These are phyloP conservation scores for Aspidoscelis tigris DNA, from an alignment of 2,113 vertebrate species.

Conservation along the genomic window DNA sequence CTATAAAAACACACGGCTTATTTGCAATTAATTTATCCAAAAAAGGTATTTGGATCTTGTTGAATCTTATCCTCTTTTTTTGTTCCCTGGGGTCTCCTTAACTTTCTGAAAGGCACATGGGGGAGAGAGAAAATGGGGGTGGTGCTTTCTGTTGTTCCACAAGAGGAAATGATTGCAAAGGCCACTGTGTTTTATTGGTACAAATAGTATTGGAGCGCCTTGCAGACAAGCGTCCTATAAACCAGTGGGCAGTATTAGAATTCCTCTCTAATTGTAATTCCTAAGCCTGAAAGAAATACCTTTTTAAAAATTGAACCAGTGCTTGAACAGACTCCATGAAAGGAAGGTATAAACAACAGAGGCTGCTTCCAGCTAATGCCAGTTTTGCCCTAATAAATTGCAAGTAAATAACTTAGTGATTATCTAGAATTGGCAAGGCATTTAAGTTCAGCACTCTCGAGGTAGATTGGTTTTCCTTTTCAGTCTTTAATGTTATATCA, in stretches of 20 bases:
- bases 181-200: not conserved
- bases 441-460: constrained; percentile 46
- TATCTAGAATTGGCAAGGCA: constrained; percentile 75
- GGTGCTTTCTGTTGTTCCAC: not conserved
- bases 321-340: constrained; percentile 77
- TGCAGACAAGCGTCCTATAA: constrained; percentile 67
- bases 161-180: not conserved
- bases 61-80: not conserved
- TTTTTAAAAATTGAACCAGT: constrained; percentile 63
- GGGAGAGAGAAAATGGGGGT: constrained; percentile 36
- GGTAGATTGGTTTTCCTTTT: constrained; percentile 48
- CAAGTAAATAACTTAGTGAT: constrained; percentile 76
- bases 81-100: rapidly evolving
- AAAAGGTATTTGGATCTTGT: not conserved
- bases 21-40: constrained; percentile 1
- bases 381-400: constrained; percentile 84
- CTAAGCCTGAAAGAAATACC: constrained; percentile 61
- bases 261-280: constrained; percentile 63
- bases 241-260: constrained; percentile 56
- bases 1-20: not conserved
- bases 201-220: constrained; percentile 50
- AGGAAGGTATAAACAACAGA: constrained; percentile 76
- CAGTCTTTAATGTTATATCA: constrained; percentile 43
- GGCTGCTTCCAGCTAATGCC: constrained; percentile 73
- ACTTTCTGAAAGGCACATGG: not conserved